Base-by-base conservation (phyloP, 2,797 vertebrate genomes). In the Leptodactylus fallax region DNA sequence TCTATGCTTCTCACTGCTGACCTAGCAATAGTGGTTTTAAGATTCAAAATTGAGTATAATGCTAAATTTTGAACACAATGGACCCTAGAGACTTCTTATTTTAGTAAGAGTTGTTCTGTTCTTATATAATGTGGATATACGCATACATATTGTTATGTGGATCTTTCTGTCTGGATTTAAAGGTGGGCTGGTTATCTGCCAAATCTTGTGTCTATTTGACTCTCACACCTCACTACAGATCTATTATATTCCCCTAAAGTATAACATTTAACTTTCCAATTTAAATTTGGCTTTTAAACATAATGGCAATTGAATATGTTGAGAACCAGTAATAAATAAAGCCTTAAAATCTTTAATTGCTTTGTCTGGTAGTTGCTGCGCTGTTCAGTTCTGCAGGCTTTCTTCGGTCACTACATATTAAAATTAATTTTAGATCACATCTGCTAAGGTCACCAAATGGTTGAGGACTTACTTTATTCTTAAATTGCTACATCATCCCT, bases 171-270 rank as follows among this genome's bases (percentile, higher is more conserved):
- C 91, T 93, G 91, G 91, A 90, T 91, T 94, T 91, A 86, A 60
- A 92, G 88, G 90, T 90, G 23, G 91, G 89, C 90, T 95, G 93
- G 92, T 94, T 83, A 92, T 36, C 84, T 85, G 94, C 93, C 93
- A 95, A 92, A 91, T 91, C 81, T 90, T 94, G 91, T 88, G 92
- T 95, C 93, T 94, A 91, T 93, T 93, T 94, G 92, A 85, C 81
- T 87, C 90, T 93, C 88, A 90, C 90, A 93, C 91, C 91, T 93
- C 91, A 94, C 91, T 81, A 36, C 89, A 92, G 91, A 93, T 85
- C 83, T 92, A 87, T 93, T 94, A 93, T 93, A 87, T 92, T 92
- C 91, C 93, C 92, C 92, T 25, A 25, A 93, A 93, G 92, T 93
- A 87, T 91, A 92, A 88, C 86, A 79, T 86, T 91, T 81, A 90